Evolutionary conservation across 2,113 vertebrate species (phyloP).

Genomic region (Melanocharis versteri): DNA sequence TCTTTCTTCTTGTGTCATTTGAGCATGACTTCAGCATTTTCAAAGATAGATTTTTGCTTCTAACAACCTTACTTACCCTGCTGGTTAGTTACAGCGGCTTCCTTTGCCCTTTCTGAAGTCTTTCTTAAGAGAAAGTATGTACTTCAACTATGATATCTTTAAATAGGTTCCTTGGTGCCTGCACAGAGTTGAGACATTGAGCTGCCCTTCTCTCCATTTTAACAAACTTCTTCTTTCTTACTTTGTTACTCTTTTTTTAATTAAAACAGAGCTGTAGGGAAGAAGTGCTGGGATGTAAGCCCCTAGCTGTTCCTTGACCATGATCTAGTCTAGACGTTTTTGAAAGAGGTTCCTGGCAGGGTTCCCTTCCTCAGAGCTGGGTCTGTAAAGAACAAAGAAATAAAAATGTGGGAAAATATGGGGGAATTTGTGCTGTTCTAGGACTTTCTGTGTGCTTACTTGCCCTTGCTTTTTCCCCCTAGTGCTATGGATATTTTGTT

Average conservation of each 20-base stretch:
- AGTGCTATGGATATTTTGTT: background rate
- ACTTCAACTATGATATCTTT: background rate
- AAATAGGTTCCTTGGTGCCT: background rate
- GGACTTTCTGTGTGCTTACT: background rate
- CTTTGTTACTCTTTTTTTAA: background rate
- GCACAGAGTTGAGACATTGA: background rate
- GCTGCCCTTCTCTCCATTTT: background rate
- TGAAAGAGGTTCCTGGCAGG: background rate
- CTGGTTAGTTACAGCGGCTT: background rate
- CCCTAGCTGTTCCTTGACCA: background rate
- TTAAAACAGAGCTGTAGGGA: background rate
- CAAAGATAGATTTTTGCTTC: conserved; percentile 4
- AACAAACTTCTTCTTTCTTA: background rate
- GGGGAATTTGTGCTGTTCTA: background rate
- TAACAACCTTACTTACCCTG: background rate
- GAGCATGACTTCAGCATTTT: conserved; percentile 10
- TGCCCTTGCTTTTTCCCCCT: background rate
- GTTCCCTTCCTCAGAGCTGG: background rate
- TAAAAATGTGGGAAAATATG: background rate
- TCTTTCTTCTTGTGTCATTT: conserved; percentile 8
- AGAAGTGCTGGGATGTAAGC: background rate
- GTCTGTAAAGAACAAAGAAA: background rate
- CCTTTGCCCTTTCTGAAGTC: background rate
- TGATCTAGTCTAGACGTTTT: background rate
- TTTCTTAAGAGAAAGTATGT: background rate